Conservation (phyloP, 2,797 vertebrate genomes). For the Ctenopoma multispine region DNA sequence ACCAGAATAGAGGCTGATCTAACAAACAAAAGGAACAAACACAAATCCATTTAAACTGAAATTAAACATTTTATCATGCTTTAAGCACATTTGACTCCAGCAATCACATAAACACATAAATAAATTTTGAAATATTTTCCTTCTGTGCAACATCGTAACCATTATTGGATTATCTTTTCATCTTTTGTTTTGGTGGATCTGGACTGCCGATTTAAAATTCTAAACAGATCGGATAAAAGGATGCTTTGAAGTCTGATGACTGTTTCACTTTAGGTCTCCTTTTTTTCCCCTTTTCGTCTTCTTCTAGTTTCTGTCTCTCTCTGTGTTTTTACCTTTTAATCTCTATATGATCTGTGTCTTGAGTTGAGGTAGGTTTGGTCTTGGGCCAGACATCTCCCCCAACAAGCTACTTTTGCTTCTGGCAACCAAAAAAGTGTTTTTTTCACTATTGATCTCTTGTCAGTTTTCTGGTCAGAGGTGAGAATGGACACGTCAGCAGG, state of each 20-base stretch:
- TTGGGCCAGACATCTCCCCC: constrained; percentile 37
- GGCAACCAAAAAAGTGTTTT: constrained; percentile 22
- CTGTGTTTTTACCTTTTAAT: constrained; percentile 29
- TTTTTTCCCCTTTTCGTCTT: constrained; percentile 17
- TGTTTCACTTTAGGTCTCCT: constrained; percentile 62
- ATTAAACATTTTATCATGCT: constrained; percentile 79
- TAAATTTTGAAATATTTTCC: constrained; percentile 73
- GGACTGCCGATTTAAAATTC: constrained; percentile 73
- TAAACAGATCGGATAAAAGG: constrained; percentile 80
- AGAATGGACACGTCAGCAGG: constrained; percentile 1
- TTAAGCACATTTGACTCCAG: constrained; percentile 71
- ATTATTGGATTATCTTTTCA: constrained; percentile 81
- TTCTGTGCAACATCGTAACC: constrained; percentile 71
- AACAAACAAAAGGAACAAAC: constrained; percentile 65
- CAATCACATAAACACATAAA: constrained; percentile 70
- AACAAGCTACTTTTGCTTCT: constrained; percentile 44
- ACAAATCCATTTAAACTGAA: constrained; percentile 69
- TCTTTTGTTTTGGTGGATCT: constrained; percentile 80
- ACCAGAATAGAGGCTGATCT: constrained; percentile 37
- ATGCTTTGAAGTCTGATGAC: constrained; percentile 75
- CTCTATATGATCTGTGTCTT: constrained; percentile 7
- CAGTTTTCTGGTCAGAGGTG: constrained; percentile 41
- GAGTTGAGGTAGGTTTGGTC: constrained; percentile 42
- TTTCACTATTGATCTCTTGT: constrained; percentile 18
- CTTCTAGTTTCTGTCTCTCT: constrained; percentile 36